Conservation (phyloP, 2,797 vertebrate species). For the Alauda arvensis region DNA sequence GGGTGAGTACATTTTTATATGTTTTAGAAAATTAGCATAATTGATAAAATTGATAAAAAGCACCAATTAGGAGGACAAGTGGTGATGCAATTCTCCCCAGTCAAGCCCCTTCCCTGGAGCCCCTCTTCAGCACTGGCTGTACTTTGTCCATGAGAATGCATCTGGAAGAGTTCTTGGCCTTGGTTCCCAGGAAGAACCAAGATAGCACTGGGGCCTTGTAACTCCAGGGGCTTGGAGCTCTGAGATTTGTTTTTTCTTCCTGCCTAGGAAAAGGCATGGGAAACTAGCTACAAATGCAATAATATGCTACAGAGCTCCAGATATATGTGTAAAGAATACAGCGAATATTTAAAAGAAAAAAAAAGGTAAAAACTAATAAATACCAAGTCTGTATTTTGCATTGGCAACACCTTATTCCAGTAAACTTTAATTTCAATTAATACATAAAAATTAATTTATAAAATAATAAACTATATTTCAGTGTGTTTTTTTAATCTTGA, state of each 20-base stretch:
- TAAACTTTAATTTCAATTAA: background rate
- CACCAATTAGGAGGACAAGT: too few species aligned
- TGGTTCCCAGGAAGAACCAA: background rate
- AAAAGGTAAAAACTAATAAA: background rate
- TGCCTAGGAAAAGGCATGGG: background rate
- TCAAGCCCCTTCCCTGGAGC: too few species aligned
- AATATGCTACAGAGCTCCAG: background rate
- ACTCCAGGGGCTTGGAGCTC: background rate
- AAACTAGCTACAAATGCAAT: background rate
- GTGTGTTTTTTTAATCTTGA: background rate
- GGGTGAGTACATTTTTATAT: background rate
- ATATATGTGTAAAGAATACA: background rate
- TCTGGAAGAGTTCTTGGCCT: too few species aligned
- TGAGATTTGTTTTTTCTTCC: background rate
- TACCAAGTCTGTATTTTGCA: background rate
- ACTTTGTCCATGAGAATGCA: too few species aligned
- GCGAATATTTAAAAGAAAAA: background rate
- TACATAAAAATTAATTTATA: background rate
- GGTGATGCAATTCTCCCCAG: too few species aligned
- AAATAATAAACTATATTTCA: background rate
- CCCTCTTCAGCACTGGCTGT: too few species aligned
- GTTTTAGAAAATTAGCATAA: too few species aligned
- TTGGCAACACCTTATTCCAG: background rate
- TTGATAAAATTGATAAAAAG: too few species aligned
- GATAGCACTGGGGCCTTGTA: fast-evolving